A percentile compares a stretch with the other conserved stretches of the same genome.
phyloP scores from a whole-genome alignment of 2,888 invertebrate genomes.

The Nephrotoma appendiculata region DNA sequence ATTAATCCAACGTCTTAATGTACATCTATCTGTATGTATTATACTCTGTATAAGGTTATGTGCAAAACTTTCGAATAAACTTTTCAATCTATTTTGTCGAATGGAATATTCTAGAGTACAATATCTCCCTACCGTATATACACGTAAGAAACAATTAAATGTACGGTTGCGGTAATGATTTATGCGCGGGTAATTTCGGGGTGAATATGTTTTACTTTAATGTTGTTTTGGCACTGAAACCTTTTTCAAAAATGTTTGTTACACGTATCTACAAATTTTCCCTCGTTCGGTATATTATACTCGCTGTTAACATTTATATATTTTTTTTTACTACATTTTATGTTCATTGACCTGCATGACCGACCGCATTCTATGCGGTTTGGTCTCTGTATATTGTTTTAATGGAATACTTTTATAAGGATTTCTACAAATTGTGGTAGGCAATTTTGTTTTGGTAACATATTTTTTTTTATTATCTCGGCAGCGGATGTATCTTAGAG shows the following conservation, averaged over 20 bases:
- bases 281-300: not conserved
- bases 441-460: not conserved
- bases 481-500: not conserved
- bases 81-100: not conserved
- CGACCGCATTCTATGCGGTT: not conserved
- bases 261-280: not conserved
- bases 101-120: not conserved
- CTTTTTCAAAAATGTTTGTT: not conserved
- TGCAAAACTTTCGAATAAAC: not conserved
- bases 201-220: not conserved
- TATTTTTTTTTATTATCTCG: not conserved
- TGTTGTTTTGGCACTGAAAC: not conserved
- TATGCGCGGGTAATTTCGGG: not conserved
- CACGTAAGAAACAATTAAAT: not conserved
- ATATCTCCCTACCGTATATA: not conserved
- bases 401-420: not conserved
- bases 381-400: not conserved
- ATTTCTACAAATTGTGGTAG: not conserved
- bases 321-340: not conserved
- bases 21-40: no score
- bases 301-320: not conserved
- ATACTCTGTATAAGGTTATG: not conserved
- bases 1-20: not conserved
- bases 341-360: not conserved
- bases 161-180: not conserved